phyloP scores from a whole-genome alignment of 1,140 invertebrate species.

The Conopomorpha cramerella region DNA sequence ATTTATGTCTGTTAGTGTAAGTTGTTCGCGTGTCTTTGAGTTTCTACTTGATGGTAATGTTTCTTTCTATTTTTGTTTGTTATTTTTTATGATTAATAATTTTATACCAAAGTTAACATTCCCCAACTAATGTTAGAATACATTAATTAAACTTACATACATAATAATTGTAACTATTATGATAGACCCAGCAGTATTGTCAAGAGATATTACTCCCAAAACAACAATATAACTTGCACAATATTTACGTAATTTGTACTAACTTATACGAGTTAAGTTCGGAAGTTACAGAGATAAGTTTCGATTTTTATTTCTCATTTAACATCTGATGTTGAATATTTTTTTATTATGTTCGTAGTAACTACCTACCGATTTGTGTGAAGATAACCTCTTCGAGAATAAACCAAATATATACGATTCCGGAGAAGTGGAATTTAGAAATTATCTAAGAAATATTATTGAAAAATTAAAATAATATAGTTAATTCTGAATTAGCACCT shows the following conservation, averaged over 20 bases:
- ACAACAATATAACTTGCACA: neutral
- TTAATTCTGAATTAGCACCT: slow-evolving; percentile 49
- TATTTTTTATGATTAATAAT: slow-evolving; percentile 57
- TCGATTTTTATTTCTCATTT: neutral
- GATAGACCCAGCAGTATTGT: neutral
- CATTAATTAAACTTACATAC: slow-evolving; percentile 34
- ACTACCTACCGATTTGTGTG: slow-evolving; percentile 12
- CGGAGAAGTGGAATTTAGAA: slow-evolving; percentile 51
- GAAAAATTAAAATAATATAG: slow-evolving; percentile 49
- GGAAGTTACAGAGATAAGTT: neutral
- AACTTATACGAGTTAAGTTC: neutral
- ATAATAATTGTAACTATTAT: neutral
- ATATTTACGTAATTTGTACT: neutral
- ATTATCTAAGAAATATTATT: slow-evolving; percentile 55
- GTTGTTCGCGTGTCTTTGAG: slow-evolving; percentile 46
- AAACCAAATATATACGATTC: slow-evolving; percentile 56
- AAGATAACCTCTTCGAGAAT: too few relatives aligned
- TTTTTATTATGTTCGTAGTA: slow-evolving; percentile 39
- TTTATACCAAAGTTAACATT: slow-evolving; percentile 61
- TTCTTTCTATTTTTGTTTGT: slow-evolving; percentile 56
- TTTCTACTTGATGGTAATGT: too few relatives aligned
- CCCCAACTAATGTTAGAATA: slow-evolving; percentile 37
- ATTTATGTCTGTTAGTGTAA: slow-evolving; percentile 48
- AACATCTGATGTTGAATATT: slow-evolving; percentile 39
- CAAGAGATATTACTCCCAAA: neutral